Base-by-base conservation (phyloP, 2,113 vertebrate species). In the Xyrauchen texanus region DNA sequence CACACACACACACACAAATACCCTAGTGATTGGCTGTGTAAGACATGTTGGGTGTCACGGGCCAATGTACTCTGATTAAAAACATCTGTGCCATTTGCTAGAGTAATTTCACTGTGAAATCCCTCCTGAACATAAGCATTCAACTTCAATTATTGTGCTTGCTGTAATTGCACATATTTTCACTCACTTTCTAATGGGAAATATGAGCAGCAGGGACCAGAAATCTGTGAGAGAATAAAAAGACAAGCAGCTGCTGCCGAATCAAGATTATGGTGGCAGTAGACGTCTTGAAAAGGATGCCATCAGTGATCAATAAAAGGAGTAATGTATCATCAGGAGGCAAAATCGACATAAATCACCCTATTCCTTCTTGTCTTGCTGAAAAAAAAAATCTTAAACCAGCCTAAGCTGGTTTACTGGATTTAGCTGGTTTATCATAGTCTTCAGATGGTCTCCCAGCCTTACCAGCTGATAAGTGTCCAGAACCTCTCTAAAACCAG, bases 141-240 rank as follows among this genome's bases (percentile, higher is more conserved):
- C 77, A 13, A 72, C 68, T 72, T 79, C 68, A 79, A 79, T 79
- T 79, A 79, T 72, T 71, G 34, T 64, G 49, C 68, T 42, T 12
- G 51, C 61, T 79, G 68, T 79, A 72, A 72, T 79, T 79, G 77
- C 68, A 65, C 42, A 65, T 71, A 72, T 71, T 79, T 62, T 68
- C 68, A 52, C 47, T 63, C 64, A 15, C 58, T 45, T 69, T 71
- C 77, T 45, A 72, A 79, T 12, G 68, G 34, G 15, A 71, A 16
- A 72, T 64, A 34, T 69, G n/a, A 34, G 21, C 67, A 74, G 67
- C 16, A 1, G n/a, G 42, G 68, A 68, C 34, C 44, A 69, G 72
- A 16, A 69, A 79, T 65, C 68, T 71, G 34, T 63, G 62, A 49
- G 51, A n/a, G 68, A 61, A 72, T 52, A 13, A 5, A 5, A 72